Evolutionary conservation across 2,888 invertebrate species (phyloP), one percentile per base, ranked within the genome.

Genomic region (Hybos culiciformis): DNA sequence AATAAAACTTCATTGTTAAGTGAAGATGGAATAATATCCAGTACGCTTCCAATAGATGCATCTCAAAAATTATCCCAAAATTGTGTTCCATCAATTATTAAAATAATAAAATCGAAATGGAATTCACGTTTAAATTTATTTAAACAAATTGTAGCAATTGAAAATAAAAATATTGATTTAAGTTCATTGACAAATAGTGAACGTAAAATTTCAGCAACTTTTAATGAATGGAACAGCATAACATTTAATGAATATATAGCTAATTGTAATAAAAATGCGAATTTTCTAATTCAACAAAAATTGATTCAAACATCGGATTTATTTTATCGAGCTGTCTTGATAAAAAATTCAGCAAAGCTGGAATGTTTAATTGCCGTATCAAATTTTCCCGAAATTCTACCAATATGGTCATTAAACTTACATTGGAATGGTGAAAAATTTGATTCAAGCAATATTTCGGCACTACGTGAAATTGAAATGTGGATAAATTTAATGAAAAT

Each of bases 291-390:
- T 44, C 70, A 75, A 14, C 72, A 73, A 45, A 73, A 73, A 43
- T 58, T 77, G 34, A 75, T 81, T 0, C 70, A 67, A 11, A 61
- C 74, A 3, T 73, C 73, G 36, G 80, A 84, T 60, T 71, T 82
- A 56, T 76, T 82, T 54, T 92, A 86, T 61, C 73, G 77, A 53
- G 83, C 83, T n/a, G 72, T 78, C 15, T 70, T 91, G 48, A 79
- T 81, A n/a, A 72, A 90, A 50, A 83, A 81, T 44, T 80, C 80
- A 71, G 91, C 84, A 9, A 81, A 80, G 60, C 66, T 93, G 53
- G 74, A 80, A 19, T 83, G 85, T 12, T 73, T 80, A 33, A 77
- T 92, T 47, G 79, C 80, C 17, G 73, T 93, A 19, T 80, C 82
- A 53, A 81, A 87, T 59, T 93, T 90, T 62, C 93, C 93, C 0